Base-by-base conservation (phyloP, 2,888 invertebrate genomes). In the Sarcophaga variegata region DNA sequence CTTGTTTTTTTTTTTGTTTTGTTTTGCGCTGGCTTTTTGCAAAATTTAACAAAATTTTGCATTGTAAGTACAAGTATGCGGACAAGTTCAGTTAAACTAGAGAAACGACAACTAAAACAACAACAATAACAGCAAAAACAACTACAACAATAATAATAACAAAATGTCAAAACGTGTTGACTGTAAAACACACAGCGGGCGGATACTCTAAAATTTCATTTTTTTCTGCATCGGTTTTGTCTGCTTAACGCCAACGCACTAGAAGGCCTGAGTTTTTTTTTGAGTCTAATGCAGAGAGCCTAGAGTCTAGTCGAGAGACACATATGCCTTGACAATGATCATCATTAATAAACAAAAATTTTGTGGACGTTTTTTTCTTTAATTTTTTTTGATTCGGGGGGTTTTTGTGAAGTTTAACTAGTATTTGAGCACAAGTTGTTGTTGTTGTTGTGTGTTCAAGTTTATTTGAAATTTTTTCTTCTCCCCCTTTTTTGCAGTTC, bases 281-380 rank as follows among this genome's bases (percentile, higher is more conserved):
- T 67, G 69, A 83, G 80, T 72, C 66, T 71, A 64, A 70, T 49
- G 70, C 75, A 49, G 54, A 76, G 37, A n/a, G n/a, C n/a, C 12
- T 20, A 77, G 14, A 22, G 81, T 59, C 60, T 64, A 25, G 14
- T 45, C 14, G 4, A 81, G 81, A 86, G 83, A 88, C 88, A 88
- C 83, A 81, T 88, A 85, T 87, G 88, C 88, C 89, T 89, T 89
- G 88, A 86, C 89, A 89, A 89, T 89, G 89, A 89, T 89, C 87
- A 88, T 88, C 89, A 89, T 89, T 89, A 89, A 89, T 89, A 89
- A 89, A 83, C 83, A 85, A 87, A 81, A 86, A 81, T 86, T 54
- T 84, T 87, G 85, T 74, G 84, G 86, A 62, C 66, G 72, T 64
- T 77, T 80, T 84, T 60, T 80, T 59, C 37, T 47, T 17, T n/a